Base-by-base conservation (phyloP, 2,888 invertebrate species). In the Lithosia quadra region DNA sequence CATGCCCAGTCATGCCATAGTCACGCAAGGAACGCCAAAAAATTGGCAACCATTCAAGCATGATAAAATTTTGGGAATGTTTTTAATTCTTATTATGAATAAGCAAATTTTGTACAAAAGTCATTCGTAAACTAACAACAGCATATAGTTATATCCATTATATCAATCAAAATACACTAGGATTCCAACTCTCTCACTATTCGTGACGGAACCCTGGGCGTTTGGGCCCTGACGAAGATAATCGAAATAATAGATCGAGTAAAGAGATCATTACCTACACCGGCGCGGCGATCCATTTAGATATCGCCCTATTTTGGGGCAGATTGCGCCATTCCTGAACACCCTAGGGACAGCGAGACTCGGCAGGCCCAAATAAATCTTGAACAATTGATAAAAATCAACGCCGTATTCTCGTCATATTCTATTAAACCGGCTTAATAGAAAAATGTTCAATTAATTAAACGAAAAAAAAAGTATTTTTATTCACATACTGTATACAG, bases 281-380 rank as follows among this genome's bases (percentile, higher is more conserved):
- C n/a, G n/a, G n/a, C n/a, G n/a, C n/a, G 65, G 69, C 60, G 70
- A 74, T 77, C 76, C 55, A 80, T 80, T 80, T 62, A 67, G 81
- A 80, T 80, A 77, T n/a, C 39, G 21, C 13, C 0, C 61, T 39
- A 13, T 68, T 78, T 79, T 75, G 67, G 79, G 80, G 75, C 63
- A 74, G 63, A 72, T 69, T 66, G 63, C 21, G 43, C 56, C 21
- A 15, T 73, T 71, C 56, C 62, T 33, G 56, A 13, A 24, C 70
- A 72, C 69, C 73, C 15, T 2, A 61, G 69, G 81, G 24, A 63
- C 33, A 13, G 49, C 15, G 43, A 10, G 56, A 43, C 43, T 43
- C 8, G 43, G 43, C 0, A 18, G 49, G 49, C 49, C 18, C 7
- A 49, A 8, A 9, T 49, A n/a, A 5, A 49, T n/a, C 49, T 18